Base-by-base conservation (phyloP, 2,113 vertebrate genomes). In the Psephotus haematonotus region DNA sequence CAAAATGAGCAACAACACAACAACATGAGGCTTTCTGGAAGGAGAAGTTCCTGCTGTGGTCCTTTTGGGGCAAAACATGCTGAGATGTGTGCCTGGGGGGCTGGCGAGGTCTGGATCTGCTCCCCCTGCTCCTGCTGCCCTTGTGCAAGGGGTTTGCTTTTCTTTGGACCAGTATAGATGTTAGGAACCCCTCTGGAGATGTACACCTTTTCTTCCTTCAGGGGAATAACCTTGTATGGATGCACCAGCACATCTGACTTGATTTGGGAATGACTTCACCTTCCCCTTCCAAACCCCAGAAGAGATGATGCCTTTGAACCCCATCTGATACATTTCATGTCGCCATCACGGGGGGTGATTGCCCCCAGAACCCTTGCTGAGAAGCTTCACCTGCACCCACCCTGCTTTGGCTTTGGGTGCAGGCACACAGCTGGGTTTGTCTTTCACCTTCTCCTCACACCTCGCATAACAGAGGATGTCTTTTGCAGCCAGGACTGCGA, bases 1-100 rank as follows among this genome's bases (percentile, higher is more conserved):
- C 63, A 52, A 39, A 88, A 25, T n/a, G 3, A 35, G 13, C 33
- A 35, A 1, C 6, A 50, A 5, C 43, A 6, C 0, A 0, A 14
- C 33, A 71, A 62, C 5, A 0, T 9, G 68, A 29, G 43, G 22
- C 25, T 57, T 69, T 60, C 70, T 12, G 28, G 37, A 41, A 57
- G 81, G 60, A 70, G n/a, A 60, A 75, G 24, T 16, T 85, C 35
- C 41, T 69, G 39, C 16, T 0, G 0, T 18, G 44, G 18, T 13
- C 3, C 1, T 52, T 83, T 24, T 22, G 53, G 59, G 53, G 5
- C 2, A 3, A 50, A 39, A 62, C 0, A 2, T 11, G 60, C 53
- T 15, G 17, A 33, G n/a, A 35, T 9, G 11, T 4, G n/a, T 46
- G 4, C 37, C 29, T 3, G 7, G 7, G 4, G 15, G 31, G 2